phyloP scores from a whole-genome alignment of 1,140 invertebrate genomes.

The Aphelenchoides avenae region DNA sequence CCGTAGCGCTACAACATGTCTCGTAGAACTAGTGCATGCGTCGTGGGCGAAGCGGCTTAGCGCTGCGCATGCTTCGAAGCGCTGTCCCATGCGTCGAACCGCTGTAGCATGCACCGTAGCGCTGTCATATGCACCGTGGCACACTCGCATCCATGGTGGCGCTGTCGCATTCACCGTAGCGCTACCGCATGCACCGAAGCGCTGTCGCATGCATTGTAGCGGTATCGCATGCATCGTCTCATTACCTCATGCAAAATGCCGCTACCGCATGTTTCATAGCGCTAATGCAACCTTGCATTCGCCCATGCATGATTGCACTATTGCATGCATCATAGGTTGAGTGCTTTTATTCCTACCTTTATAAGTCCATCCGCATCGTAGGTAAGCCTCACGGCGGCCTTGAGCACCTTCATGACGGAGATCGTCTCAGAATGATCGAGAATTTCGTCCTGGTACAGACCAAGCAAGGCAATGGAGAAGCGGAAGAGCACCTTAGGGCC shows the following conservation, averaged over 20 bases:
- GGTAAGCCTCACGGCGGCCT: slow-evolving; percentile 62
- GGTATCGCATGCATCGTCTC: slow-evolving; percentile 7
- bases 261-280: no score
- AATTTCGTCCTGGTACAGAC: slow-evolving; percentile 64
- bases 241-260: neutral
- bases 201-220: neutral
- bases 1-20: no score
- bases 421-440: slow-evolving; percentile 62
- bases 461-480: slow-evolving; percentile 77
- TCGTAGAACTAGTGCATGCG: no score
- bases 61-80: no score
- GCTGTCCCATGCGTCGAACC: no score
- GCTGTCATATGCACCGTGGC: no score
- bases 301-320: neutral
- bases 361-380: slow-evolving; percentile 64
- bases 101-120: no score
- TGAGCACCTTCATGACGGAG: slow-evolving; percentile 64
- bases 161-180: no score
- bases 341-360: no score
- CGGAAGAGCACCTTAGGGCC: slow-evolving; percentile 80
- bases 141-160: no score
- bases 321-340: neutral
- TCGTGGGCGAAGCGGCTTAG: no score
- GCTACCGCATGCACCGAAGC: no score
- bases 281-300: neutral